These are phyloP conservation scores for Channa argus DNA, from an alignment of 2,113 vertebrate species.

Conservation along the genomic window DNA sequence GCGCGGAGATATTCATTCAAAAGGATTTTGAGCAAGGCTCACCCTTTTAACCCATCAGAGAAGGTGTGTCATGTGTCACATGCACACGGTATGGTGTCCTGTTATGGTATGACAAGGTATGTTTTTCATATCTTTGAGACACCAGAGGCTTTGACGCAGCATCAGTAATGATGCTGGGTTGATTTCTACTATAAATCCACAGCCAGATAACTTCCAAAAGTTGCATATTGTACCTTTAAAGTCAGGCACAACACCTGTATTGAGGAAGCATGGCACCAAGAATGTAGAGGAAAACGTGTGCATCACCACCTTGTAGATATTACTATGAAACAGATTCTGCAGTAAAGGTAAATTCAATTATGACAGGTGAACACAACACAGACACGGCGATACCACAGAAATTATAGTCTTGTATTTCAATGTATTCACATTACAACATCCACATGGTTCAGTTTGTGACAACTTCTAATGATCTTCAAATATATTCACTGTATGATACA, in stretches of 20 bases:
- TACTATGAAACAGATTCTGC: background rate
- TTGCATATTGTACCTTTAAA: background rate
- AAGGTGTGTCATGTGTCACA: no score
- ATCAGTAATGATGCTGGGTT: no score
- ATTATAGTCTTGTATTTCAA: slow-evolving; percentile 92
- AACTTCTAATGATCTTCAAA: slow-evolving; percentile 92
- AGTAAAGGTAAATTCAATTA: background rate
- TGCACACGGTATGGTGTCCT: no score
- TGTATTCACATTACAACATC: slow-evolving; percentile 95
- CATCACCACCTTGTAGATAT: background rate
- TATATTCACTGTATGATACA: slow-evolving; percentile 93
- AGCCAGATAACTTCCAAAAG: no score
- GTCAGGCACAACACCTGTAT: background rate
- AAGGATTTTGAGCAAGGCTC: no score
- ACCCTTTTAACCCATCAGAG: no score
- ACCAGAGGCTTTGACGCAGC: no score
- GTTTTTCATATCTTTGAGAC: no score
- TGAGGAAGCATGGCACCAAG: background rate
- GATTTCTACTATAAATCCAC: no score
- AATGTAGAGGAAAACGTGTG: background rate
- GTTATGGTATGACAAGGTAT: no score
- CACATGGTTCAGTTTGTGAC: slow-evolving; percentile 92
- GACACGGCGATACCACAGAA: slow-evolving; percentile 87
- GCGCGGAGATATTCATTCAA: no score
- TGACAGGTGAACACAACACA: slow-evolving; percentile 55